These are phyloP conservation scores for Vulpes lagopus DNA, from an alignment of 2,113 vertebrate species.

Conservation along the genomic window DNA sequence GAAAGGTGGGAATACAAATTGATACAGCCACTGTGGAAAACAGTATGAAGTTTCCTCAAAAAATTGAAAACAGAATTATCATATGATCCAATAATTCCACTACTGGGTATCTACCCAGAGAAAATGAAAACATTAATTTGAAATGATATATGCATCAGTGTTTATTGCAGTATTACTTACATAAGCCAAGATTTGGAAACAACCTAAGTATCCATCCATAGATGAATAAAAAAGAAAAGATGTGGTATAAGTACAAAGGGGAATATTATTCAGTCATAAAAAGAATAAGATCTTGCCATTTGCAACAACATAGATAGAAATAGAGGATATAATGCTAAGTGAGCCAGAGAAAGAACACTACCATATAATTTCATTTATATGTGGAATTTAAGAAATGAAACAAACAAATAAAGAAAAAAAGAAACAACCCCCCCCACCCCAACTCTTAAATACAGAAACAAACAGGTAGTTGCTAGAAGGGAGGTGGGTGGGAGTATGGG, in stretches of 20 bases:
- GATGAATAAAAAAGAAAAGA: neutral
- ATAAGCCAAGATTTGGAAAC: neutral
- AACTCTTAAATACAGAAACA: neutral
- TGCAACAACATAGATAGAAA: neutral
- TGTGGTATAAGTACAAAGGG: neutral
- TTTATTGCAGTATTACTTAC: neutral
- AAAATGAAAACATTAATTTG: neutral
- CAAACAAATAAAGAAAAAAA: neutral
- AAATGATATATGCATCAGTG: neutral
- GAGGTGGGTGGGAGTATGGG: neutral
- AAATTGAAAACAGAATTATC: neutral
- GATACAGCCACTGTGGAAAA: neutral
- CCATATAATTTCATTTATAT: neutral
- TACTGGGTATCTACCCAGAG: neutral
- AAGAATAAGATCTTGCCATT: neutral
- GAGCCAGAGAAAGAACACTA: neutral
- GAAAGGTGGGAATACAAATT: neutral
- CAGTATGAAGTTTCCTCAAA: neutral
- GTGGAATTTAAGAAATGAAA: neutral
- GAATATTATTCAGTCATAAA: neutral
- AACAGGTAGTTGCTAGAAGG: neutral
- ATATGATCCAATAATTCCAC: neutral
- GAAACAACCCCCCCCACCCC: neutral
- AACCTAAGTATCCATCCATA: neutral
- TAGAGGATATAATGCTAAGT: neutral